These are phyloP conservation scores for Melolontha melolontha DNA, from an alignment of 2,888 invertebrate species.

Conservation along the genomic window DNA sequence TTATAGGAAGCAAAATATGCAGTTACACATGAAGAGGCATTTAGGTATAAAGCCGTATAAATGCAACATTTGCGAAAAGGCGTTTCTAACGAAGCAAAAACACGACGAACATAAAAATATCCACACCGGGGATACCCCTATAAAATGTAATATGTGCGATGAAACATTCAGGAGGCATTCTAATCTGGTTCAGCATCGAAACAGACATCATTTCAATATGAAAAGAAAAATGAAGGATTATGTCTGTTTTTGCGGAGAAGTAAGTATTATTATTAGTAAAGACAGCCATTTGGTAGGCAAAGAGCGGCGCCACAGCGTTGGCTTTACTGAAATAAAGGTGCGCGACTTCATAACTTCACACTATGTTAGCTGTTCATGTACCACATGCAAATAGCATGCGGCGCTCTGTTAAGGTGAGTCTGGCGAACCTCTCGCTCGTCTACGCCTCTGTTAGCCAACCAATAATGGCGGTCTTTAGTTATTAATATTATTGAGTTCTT, in stretches of 20 bases:
- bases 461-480: no score
- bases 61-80: constrained; percentile 84
- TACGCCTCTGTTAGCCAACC: no score
- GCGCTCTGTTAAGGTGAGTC: no score
- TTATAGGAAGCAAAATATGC: constrained; percentile 75
- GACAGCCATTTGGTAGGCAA: no score
- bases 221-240: constrained; percentile 71
- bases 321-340: no score
- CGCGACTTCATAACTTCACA: no score
- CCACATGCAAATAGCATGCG: no score
- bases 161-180: constrained; percentile 86
- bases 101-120: constrained; percentile 84
- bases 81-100: constrained; percentile 86
- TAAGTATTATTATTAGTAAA: constrained; percentile 3
- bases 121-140: constrained; percentile 84
- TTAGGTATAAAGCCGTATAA: constrained; percentile 77
- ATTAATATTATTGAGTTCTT: no score
- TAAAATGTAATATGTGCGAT: constrained; percentile 84
- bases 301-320: no score
- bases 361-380: no score
- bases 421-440: no score
- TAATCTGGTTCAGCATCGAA: constrained; percentile 86
- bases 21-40: constrained; percentile 84
- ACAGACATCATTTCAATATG: constrained; percentile 80
- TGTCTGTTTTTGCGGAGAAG: constrained; percentile 74